Evolutionary conservation across 2,797 vertebrate genomes (phyloP).

Genomic region (Cynopterus sphinx): DNA sequence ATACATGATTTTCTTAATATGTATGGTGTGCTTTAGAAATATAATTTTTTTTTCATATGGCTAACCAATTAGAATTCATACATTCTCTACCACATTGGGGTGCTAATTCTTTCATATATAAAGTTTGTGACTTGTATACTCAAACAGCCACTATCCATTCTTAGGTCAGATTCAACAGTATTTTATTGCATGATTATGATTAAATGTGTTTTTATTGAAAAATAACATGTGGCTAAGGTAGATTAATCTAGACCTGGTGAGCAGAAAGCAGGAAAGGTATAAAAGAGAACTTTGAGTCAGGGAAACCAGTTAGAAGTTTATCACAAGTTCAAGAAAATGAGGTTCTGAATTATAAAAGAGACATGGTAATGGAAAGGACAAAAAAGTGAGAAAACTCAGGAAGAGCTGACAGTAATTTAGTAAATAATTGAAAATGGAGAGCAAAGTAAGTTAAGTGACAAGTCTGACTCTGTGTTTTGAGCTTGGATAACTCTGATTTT

Average conservation of each 20-base stretch:
- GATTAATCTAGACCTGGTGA: neutral
- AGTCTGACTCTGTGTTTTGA: neutral
- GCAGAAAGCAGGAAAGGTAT: neutral
- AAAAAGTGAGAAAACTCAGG: neutral
- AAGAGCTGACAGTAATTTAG: neutral
- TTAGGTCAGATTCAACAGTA: neutral
- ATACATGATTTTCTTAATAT: neutral
- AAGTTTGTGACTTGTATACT: neutral
- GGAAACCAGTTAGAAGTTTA: neutral
- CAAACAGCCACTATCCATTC: neutral
- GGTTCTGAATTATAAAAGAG: neutral
- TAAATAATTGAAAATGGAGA: neutral
- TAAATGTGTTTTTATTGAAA: slow-evolving; percentile 37
- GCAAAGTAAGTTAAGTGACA: neutral
- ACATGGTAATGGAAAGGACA: neutral
- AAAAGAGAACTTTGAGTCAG: neutral
- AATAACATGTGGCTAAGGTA: neutral
- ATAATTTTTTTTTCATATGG: neutral
- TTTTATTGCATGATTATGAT: slow-evolving; percentile 10
- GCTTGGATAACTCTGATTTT: neutral
- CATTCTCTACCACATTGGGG: neutral
- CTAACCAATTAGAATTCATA: neutral
- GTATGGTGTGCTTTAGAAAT: neutral
- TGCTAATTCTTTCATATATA: neutral
- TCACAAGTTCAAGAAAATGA: neutral